Base-by-base conservation (phyloP, 2,113 vertebrate species). In the Orientallactaga bullata region DNA sequence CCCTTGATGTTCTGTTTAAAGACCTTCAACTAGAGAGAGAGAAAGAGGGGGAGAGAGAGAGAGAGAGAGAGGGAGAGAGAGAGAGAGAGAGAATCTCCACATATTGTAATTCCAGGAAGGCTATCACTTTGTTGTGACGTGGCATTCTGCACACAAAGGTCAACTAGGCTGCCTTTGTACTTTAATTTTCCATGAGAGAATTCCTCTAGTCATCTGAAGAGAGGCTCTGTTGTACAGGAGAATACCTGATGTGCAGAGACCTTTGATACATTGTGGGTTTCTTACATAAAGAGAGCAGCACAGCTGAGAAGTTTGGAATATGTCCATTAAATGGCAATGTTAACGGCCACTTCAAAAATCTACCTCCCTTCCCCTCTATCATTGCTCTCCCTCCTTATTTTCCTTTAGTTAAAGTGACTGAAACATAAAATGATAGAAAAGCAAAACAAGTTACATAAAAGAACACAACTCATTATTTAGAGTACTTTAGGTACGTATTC, bases 381-480 rank as follows among this genome's bases (percentile, higher is more conserved):
- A 13, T 85, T 69, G 61, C 90, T 95, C 21, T 85, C 21, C 90
- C 7, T 82, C 18, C 80, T 39, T 37, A n/a, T 85, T 89, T 79
- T 60, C 10, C 77, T 94, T n/a, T 85, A 58, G 94, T 95, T 95
- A 95, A 91, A 97, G 95, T 88, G 90, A 96, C 51, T 89, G 86
- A 96, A 37, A 61, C 90, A 96, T 94, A 94, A 97, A 97, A 51
- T 3, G 39, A 92, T 63, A 26, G 60, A 96, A 95, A 79, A 97
- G 81, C 76, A 94, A 96, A 89, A 98, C 76, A 7, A 97, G 96
- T 97, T 98, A 93, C 23, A 82, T 83, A 89, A 92, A 93, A 92
- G 81, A 95, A 89, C 87, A 96, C 92, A 98, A 94, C 39, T 97
- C 69, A 93, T 97, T 96, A 96, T 96, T 97, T 96, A 97, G 65